Evolutionary conservation across 2,888 invertebrate genomes (phyloP).

Genomic region (Oxystoma pomonae): DNA sequence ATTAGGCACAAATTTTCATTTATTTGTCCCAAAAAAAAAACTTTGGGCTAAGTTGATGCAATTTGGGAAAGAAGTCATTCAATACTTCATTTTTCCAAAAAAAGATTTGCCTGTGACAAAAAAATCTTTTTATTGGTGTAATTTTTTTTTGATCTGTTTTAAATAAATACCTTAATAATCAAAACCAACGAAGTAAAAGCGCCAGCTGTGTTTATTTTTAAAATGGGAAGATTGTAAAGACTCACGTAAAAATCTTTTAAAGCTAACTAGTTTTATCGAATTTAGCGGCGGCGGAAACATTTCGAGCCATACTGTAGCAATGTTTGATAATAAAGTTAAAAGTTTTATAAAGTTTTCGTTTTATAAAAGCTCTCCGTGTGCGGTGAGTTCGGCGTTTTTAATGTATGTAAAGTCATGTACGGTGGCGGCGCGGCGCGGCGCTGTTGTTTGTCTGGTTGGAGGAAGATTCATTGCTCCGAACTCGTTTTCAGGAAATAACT

Average conservation of each 20-base stretch:
- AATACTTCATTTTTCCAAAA: too few relatives aligned
- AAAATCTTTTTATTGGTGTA: too few relatives aligned
- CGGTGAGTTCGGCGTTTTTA: constrained; percentile 19
- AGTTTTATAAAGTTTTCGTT: constrained; percentile 26
- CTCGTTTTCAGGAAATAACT: not conserved
- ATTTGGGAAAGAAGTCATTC: too few relatives aligned
- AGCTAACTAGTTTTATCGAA: constrained; percentile 19
- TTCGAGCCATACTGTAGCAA: constrained; percentile 17
- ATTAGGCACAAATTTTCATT: too few relatives aligned
- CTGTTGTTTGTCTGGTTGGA: constrained; percentile 17
- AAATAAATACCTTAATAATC: too few relatives aligned
- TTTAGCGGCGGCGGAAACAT: constrained; percentile 18
- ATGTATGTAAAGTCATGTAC: constrained; percentile 26
- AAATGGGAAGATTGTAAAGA: not conserved
- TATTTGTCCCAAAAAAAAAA: too few relatives aligned
- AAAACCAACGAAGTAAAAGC: too few relatives aligned
- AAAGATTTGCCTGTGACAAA: too few relatives aligned
- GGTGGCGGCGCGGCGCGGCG: constrained; percentile 3
- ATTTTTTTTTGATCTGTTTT: too few relatives aligned
- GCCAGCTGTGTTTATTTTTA: not conserved
- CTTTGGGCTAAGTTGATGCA: too few relatives aligned
- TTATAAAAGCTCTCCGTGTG: constrained; percentile 19
- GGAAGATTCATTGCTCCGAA: constrained; percentile 20
- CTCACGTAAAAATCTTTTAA: constrained; percentile 17
- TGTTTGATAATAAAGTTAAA: constrained; percentile 27